These are phyloP conservation scores for Coenonympha arcania DNA, from an alignment of 2,888 invertebrate genomes.

Conservation along the genomic window DNA sequence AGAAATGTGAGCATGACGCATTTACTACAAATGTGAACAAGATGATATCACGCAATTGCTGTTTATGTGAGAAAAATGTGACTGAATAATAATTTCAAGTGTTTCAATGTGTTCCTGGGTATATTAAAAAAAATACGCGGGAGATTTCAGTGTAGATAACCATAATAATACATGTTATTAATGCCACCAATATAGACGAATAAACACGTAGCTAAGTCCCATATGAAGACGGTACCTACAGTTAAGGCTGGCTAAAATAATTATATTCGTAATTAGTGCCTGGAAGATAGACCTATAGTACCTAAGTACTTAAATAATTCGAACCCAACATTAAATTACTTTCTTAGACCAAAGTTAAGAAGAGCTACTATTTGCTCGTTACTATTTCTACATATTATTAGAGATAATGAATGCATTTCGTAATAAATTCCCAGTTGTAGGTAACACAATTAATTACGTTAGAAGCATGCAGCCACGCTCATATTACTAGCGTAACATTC, in stretches of 20 bases:
- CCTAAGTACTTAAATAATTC: too few species aligned
- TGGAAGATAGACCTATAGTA: too few species aligned
- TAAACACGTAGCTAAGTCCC: too few species aligned
- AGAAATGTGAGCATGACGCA: slow-evolving; percentile 9
- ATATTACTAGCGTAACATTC: neutral
- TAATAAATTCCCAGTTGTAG: neutral
- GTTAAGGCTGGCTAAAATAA: too few species aligned
- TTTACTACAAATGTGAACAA: slow-evolving; percentile 9
- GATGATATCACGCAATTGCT: slow-evolving; percentile 16
- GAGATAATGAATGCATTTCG: slow-evolving; percentile 1
- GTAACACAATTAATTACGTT: slow-evolving; percentile 3
- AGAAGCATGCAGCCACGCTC: neutral
- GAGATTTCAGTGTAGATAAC: too few species aligned
- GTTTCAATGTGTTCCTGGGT: neutral
- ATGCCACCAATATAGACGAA: too few species aligned
- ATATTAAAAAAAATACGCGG: too few species aligned
- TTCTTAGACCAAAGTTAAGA: neutral
- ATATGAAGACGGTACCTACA: too few species aligned
- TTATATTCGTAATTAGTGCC: too few species aligned
- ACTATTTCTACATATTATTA: neutral
- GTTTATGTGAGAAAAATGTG: slow-evolving; percentile 11
- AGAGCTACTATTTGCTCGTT: neutral
- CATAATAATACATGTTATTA: too few species aligned
- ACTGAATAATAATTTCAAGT: neutral
- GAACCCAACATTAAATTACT: too few species aligned